Evolutionary conservation across 2,113 vertebrate species (phyloP), one percentile per base, ranked within the genome.

Genomic region (Murina feae): DNA sequence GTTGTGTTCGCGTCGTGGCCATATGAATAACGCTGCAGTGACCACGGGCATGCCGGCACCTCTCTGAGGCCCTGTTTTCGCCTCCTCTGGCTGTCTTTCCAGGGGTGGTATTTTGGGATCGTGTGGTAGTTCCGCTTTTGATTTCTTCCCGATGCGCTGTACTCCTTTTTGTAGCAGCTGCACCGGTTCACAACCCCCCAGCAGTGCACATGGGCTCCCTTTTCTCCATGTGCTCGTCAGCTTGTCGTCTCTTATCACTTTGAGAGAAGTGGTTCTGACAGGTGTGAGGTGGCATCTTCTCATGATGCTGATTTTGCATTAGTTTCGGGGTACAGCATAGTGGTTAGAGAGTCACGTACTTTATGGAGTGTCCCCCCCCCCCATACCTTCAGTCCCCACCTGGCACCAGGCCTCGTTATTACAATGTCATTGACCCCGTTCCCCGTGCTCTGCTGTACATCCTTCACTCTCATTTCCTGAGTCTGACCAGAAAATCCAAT

Each of bases 321-420:
- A 1, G 74, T 51, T n/a, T n/a, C 44, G 8, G 4, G 5, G 30
- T n/a, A 1, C 28, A 10, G 44, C 16, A 0, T 3, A 11, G 30
- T 4, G 74, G 17, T 12, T 1, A 21, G 74, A n/a, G 9, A 11
- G 5, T 20, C 30, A n/a, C 74, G 1, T 21, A 3, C 5, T n/a
- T 49, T 11, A 47, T 5, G 3, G 5, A 32, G 28, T n/a, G 30
- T 4, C 17, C 44, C 72, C 72, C 44, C 7, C 28, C 72, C 44
- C 7, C 28, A 18, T 20, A 5, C 17, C 28, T 49, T 16, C 28
- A 32, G 72, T 4, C 16, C 42, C 72, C 72, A 18, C 42, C 72
- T 74, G 71, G 25, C 42, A 18, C 35, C 28, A 2, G 2, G 20
- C 42, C 3, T 17, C 2, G 42, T 18, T 32, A 32, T 47, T 9